Conservation (phyloP, 2,888 invertebrate genomes). For the Tethea ocularis region DNA sequence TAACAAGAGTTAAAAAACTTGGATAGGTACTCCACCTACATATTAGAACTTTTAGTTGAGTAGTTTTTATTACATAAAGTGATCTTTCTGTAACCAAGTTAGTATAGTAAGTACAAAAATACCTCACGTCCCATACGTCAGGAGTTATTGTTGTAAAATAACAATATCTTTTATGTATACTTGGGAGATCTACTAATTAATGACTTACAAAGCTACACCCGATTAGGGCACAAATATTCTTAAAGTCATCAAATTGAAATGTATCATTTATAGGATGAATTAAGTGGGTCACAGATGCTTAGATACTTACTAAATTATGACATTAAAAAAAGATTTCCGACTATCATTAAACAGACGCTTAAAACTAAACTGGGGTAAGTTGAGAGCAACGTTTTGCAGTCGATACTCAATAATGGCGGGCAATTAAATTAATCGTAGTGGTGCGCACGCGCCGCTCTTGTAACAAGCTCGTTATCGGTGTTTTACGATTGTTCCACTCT, state of each 20-base stretch:
- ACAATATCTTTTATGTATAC: no score
- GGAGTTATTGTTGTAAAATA: no score
- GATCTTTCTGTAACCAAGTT: no score
- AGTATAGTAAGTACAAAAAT: no score
- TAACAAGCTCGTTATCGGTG: slow-evolving; percentile 57
- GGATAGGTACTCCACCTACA: slow-evolving; percentile 12
- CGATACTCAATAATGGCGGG: slow-evolving; percentile 36
- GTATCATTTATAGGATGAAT: neutral
- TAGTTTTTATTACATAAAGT: neutral
- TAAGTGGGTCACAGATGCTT: slow-evolving; percentile 18
- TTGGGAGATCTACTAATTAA: no score
- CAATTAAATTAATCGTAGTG: slow-evolving; percentile 52
- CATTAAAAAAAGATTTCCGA: slow-evolving; percentile 15
- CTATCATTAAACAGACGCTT: slow-evolving; percentile 19
- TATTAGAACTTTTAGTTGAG: neutral
- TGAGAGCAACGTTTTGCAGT: neutral
- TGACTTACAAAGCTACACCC: no score
- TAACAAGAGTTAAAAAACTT: neutral
- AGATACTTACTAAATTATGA: slow-evolving; percentile 6
- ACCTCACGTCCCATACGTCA: no score
- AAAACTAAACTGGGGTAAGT: neutral
- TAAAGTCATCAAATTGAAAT: neutral
- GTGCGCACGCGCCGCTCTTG: slow-evolving; percentile 54
- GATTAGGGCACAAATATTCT: no score
- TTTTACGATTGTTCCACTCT: slow-evolving; percentile 51